Evolutionary conservation across 2,113 vertebrate species (phyloP).

Genomic region (Gopherus evgoodei): DNA sequence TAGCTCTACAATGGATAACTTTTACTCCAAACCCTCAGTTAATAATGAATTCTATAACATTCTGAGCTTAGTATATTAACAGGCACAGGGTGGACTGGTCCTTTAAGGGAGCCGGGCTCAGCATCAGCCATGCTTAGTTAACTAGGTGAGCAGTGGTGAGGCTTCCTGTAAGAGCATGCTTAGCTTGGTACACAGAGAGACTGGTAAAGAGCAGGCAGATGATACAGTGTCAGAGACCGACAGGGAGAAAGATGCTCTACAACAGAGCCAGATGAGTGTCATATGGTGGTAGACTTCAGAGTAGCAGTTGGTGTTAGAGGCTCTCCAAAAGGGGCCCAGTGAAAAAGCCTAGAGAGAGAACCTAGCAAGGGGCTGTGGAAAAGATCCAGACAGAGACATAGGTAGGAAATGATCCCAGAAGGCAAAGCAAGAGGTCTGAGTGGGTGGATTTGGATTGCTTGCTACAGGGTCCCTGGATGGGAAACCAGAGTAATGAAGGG

Average conservation of each 20-base stretch:
- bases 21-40: not conserved
- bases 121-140: not conserved
- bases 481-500: not conserved
- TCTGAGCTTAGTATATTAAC: not conserved
- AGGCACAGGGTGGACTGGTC: not conserved
- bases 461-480: not conserved
- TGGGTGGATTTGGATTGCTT: not conserved
- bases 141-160: fast-evolving
- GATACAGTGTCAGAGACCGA: fast-evolving
- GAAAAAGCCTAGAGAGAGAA: not conserved
- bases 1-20: not conserved
- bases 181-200: not conserved
- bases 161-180: not conserved
- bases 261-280: not conserved
- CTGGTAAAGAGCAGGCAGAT: not conserved
- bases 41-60: not conserved
- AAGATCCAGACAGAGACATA: not conserved
- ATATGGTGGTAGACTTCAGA: not conserved
- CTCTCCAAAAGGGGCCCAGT: fast-evolving
- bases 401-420: not conserved
- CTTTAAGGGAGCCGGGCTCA: not conserved
- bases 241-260: not conserved
- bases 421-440: not conserved
- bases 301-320: not conserved
- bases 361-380: not conserved